Evolutionary conservation across 1,140 invertebrate genomes (phyloP).

Genomic region (Phthorimaea operculella): DNA sequence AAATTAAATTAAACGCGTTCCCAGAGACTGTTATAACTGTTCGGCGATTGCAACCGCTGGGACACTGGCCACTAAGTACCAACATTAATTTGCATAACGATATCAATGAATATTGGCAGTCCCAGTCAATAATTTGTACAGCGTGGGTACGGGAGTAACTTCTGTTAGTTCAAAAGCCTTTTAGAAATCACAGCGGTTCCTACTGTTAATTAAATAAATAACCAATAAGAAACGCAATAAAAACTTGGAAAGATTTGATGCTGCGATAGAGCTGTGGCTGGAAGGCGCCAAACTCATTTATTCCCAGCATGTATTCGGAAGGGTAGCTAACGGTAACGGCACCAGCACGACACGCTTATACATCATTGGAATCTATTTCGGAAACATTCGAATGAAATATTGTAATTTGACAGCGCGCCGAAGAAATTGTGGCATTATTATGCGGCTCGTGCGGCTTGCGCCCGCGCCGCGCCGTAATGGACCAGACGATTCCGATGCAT

Average conservation of each 20-base stretch:
- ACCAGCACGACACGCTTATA: conserved; percentile 18
- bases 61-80: too few species aligned
- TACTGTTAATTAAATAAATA: too few species aligned
- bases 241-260: not conserved
- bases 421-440: conserved; percentile 52
- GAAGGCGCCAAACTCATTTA: conserved; percentile 1
- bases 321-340: not conserved
- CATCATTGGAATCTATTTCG: conserved; percentile 43
- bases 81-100: too few species aligned
- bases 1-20: too few species aligned
- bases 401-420: conserved; percentile 43
- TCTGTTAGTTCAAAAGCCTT: too few species aligned
- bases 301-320: not conserved
- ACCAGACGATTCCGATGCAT: conserved; percentile 45
- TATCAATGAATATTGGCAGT: too few species aligned
- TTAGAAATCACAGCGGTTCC: too few species aligned
- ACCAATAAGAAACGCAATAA: not conserved
- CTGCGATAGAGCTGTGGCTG: not conserved
- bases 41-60: too few species aligned
- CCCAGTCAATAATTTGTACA: too few species aligned
- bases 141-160: too few species aligned
- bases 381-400: conserved; percentile 41
- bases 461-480: conserved; percentile 42
- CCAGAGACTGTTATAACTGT: too few species aligned
- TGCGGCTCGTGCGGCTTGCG: conserved; percentile 54